Evolutionary conservation across 2,797 vertebrate genomes (phyloP).

Genomic region (Poliocrania exsul): DNA sequence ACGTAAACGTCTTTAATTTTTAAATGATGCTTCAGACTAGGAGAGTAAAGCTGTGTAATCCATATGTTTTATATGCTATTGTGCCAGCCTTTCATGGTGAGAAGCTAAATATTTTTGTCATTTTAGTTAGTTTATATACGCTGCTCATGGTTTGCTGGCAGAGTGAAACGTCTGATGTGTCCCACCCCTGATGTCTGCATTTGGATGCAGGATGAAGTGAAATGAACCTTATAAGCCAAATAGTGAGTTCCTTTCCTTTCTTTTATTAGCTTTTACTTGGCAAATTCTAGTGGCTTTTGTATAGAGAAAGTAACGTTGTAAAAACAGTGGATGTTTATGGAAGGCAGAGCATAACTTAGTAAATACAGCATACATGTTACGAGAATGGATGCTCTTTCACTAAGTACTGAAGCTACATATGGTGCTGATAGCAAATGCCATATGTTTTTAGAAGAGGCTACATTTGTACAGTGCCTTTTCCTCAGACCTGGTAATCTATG

Average conservation of each 20-base stretch:
- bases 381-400: constrained; percentile 47
- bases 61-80: constrained; percentile 22
- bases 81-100: constrained; percentile 40
- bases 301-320: background rate
- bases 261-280: constrained; percentile 59
- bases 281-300: constrained; percentile 25
- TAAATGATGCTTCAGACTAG: constrained; percentile 1
- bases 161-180: constrained; percentile 24
- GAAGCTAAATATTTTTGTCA: constrained; percentile 59
- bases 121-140: constrained; percentile 35
- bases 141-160: constrained; percentile 17
- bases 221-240: constrained; percentile 48
- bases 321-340: constrained; percentile 39
- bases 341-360: constrained; percentile 40
- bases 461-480: constrained; percentile 44
- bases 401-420: constrained; percentile 58
- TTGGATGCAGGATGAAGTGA: constrained; percentile 45
- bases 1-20: background rate
- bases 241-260: background rate
- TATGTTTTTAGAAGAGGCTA: constrained; percentile 55
- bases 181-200: constrained; percentile 33
- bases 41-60: constrained; percentile 29
- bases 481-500: constrained; percentile 46
- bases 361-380: constrained; percentile 21
- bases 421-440: constrained; percentile 60